Percentiles rank a stretch among this genome's conserved stretches.
Conservation (phyloP, 2,113 vertebrate species). For the Tachysurus vachellii region DNA sequence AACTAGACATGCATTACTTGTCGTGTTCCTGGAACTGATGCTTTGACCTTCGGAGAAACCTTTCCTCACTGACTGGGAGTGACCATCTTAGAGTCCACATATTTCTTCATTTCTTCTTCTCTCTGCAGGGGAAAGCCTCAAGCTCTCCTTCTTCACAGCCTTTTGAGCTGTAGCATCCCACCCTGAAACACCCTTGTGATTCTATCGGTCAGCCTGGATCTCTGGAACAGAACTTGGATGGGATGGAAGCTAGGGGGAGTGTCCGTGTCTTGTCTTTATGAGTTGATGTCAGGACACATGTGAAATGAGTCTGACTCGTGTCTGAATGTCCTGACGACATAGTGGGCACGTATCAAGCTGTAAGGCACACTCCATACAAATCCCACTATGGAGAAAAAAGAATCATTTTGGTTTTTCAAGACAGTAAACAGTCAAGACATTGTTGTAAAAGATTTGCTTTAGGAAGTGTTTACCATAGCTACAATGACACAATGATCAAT, state of each 20-base stretch:
- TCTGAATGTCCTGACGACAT: constrained; percentile 98
- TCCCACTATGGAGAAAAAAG: constrained; percentile 76
- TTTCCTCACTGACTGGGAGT: not conserved
- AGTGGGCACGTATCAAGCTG: constrained; percentile 98
- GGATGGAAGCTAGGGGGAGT: constrained; percentile 54
- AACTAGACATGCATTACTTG: constrained; percentile 36
- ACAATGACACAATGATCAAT: not conserved
- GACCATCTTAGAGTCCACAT: constrained; percentile 3
- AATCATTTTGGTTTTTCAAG: not conserved
- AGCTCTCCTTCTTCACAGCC: constrained; percentile 13
- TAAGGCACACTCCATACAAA: constrained; percentile 99
- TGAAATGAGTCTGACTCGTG: constrained; percentile 94
- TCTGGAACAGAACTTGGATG: constrained; percentile 44
- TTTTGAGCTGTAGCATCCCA: constrained; percentile 40
- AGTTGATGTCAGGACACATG: constrained; percentile 93
- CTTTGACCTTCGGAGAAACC: constrained; percentile 31
- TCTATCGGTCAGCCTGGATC: constrained; percentile 46
- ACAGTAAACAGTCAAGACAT: no score
- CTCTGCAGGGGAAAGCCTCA: not conserved
- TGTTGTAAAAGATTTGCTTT: not conserved
- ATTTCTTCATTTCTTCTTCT: not conserved
- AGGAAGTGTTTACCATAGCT: not conserved
- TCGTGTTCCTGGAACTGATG: constrained; percentile 38
- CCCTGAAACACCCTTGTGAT: constrained; percentile 49
- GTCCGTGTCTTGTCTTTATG: constrained; percentile 53